These are phyloP conservation scores for Harpegnathos saltator DNA, from an alignment of 1,140 invertebrate genomes.

Conservation along the genomic window DNA sequence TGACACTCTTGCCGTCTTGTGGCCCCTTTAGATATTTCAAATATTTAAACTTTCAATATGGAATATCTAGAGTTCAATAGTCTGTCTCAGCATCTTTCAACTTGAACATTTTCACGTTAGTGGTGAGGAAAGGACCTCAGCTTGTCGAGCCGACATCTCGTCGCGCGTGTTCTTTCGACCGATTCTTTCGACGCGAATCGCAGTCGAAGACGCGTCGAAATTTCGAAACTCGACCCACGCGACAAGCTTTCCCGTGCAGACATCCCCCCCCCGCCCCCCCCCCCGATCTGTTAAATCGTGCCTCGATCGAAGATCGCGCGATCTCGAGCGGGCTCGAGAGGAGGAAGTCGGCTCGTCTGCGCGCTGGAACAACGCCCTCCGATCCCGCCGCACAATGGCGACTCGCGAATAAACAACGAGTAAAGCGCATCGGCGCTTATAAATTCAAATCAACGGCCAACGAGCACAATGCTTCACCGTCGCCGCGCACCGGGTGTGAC, in stretches of 20 bases:
- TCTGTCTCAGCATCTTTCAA: too few species aligned
- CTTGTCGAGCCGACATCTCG: too few species aligned
- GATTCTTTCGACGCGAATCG: background rate
- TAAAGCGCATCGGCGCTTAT: conserved; percentile 59
- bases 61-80: too few species aligned
- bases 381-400: conserved; percentile 38
- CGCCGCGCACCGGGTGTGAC: conserved; percentile 49
- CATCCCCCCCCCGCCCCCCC: background rate
- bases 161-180: too few species aligned
- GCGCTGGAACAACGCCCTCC: conserved; percentile 21
- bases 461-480: conserved; percentile 50
- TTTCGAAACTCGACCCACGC: background rate
- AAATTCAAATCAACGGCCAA: conserved; percentile 71
- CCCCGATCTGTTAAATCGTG: background rate
- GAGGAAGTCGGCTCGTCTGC: background rate
- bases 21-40: too few species aligned
- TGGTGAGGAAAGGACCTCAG: background rate
- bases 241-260: background rate
- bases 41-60: too few species aligned
- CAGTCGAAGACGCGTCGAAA: background rate
- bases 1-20: too few species aligned
- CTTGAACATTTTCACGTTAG: too few species aligned
- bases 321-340: background rate
- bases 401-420: conserved; percentile 42
- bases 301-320: conserved; percentile 17